A percentile compares a stretch with the other conserved stretches of the same genome.
These are phyloP conservation scores for Conger conger DNA, from an alignment of 2,113 vertebrate species.

Conservation along the genomic window DNA sequence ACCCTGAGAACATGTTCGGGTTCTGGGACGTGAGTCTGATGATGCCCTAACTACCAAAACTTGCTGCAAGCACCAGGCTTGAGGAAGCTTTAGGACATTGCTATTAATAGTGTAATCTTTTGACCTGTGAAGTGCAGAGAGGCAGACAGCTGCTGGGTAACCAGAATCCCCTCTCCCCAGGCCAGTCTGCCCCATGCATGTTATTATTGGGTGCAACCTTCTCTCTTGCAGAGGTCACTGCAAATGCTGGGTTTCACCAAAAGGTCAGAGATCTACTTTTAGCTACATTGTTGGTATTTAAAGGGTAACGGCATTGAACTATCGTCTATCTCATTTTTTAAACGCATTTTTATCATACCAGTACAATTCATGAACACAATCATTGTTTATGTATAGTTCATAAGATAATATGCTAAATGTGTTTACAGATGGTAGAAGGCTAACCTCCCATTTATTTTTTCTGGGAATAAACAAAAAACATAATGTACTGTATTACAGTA, in stretches of 20 bases:
- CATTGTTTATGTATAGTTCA: background rate
- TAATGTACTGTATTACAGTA: no score
- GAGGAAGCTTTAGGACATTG: slow-evolving; percentile 32
- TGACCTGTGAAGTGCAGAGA: slow-evolving; percentile 65
- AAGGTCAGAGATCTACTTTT: slow-evolving; percentile 60
- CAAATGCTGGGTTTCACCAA: slow-evolving; percentile 56
- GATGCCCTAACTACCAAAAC: background rate
- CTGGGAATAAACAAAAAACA: no score
- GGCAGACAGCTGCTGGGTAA: slow-evolving; percentile 68
- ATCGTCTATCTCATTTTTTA: slow-evolving; percentile 31
- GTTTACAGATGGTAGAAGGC: no score
- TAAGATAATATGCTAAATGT: no score
- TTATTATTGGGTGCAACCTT: slow-evolving; percentile 73
- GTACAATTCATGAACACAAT: background rate
- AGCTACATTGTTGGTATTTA: slow-evolving; percentile 64
- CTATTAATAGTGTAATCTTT: slow-evolving; percentile 66
- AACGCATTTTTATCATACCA: background rate
- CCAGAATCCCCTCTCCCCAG: slow-evolving; percentile 59
- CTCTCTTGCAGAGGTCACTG: slow-evolving; percentile 63
- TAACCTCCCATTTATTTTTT: no score
- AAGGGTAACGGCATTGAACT: slow-evolving; percentile 30
- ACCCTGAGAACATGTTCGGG: slow-evolving; percentile 94
- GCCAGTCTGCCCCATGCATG: slow-evolving; percentile 29
- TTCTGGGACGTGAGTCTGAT: slow-evolving; percentile 92
- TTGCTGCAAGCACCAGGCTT: background rate